Percentiles rank a stretch among this genome's conserved stretches.
Evolutionary conservation across 2,797 vertebrate genomes (phyloP).

Genomic region (Tarsius wallacei): DNA sequence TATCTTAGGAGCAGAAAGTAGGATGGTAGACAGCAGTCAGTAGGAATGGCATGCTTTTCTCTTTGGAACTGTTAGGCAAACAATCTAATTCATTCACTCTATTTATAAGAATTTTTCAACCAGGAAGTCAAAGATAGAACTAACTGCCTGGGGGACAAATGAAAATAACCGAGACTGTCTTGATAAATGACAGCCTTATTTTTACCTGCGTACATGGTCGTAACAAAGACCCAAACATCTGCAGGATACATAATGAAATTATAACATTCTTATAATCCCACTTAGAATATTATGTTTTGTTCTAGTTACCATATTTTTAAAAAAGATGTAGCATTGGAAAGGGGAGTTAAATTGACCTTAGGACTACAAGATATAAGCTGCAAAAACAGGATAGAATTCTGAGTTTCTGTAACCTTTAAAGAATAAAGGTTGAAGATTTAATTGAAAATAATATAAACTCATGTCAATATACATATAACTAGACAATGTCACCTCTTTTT

Average conservation of each 20-base stretch:
- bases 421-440: conserved; percentile 87
- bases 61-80: background rate
- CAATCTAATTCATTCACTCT: conserved; percentile 7
- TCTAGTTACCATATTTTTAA: conserved; percentile 85
- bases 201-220: conserved; percentile 31
- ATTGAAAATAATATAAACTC: conserved; percentile 86
- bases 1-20: background rate
- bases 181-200: conserved; percentile 37
- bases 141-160: conserved; percentile 48
- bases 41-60: background rate
- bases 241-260: conserved; percentile 80
- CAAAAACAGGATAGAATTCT: conserved; percentile 83
- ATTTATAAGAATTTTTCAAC: conserved; percentile 32
- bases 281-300: conserved; percentile 85
- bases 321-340: conserved; percentile 87
- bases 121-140: conserved; percentile 56
- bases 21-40: background rate
- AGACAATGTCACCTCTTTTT: conserved; percentile 83
- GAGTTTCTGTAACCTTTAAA: conserved; percentile 89
- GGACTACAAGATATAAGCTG: conserved; percentile 83
- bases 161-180: conserved; percentile 6
- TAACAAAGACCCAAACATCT: conserved; percentile 63
- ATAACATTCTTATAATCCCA: conserved; percentile 75
- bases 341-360: conserved; percentile 88
- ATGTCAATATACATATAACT: conserved; percentile 52